phyloP scores from a whole-genome alignment of 2,113 vertebrate species.

The Athene cunicularia region DNA sequence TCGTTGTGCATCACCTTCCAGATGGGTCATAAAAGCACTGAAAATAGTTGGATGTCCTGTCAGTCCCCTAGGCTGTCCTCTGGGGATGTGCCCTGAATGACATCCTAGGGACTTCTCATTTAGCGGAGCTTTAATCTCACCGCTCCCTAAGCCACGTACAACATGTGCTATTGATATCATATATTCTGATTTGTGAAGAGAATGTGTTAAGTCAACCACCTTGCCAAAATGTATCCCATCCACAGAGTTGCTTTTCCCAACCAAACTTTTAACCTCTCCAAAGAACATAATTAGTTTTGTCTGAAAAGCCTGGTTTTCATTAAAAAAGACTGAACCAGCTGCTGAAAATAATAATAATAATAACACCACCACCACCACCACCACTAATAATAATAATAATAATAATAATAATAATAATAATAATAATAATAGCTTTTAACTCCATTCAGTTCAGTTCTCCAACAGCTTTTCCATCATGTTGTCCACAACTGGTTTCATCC shows the following conservation, averaged over 20 bases:
- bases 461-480: not conserved
- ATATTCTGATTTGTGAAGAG: not conserved
- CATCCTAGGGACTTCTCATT: not conserved
- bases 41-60: not conserved
- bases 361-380: too few species aligned
- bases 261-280: not conserved
- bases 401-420: not conserved
- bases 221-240: not conserved
- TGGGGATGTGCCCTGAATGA: not conserved
- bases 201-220: not conserved
- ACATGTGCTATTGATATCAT: not conserved
- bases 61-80: not conserved
- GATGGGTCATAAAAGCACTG: not conserved
- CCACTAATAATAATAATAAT: not conserved
- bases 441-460: not conserved
- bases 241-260: not conserved
- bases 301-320: constrained; percentile 2
- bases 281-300: not conserved
- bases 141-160: not conserved
- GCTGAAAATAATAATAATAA: not conserved
- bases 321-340: not conserved
- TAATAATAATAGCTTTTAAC: not conserved
- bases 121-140: not conserved
- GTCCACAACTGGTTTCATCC: not conserved
- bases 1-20: not conserved